Base-by-base conservation (phyloP, 2,888 invertebrate species). In the Deilephila elpenor region DNA sequence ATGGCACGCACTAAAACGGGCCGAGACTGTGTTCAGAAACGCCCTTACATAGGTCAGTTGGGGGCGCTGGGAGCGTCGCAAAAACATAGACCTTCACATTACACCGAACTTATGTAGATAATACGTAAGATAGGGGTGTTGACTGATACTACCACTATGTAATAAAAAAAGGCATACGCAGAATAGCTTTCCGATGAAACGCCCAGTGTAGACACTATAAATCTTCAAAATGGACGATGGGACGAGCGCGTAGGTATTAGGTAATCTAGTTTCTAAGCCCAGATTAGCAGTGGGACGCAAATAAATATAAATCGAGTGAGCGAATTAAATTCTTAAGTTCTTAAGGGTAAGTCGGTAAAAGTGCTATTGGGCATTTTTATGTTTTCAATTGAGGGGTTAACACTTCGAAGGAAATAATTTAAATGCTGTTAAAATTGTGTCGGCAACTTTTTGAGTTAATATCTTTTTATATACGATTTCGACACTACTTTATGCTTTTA, bases 41-140 rank as follows among this genome's bases (percentile, higher is more conserved):
- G 53, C 61, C 70, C 51, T 71, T n/a, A n/a, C 17, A 44, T 14
- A 73, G 70, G 73, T 73, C 71, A 74, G 75, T 74, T 77, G 64
- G 78, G 25, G 76, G 75, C 73, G 67, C 56, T 32, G 64, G 62
- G 74, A 71, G 74, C 70, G 72, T 60, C 73, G 75, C 76, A 78
- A 79, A 79, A 79, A 79, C 75, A 72, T 75, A 76, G 75, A 75
- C 74, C 77, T 77, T 70, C 74, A 72, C 76, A 62, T 67, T 67
- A 67, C 17, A 25, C 67, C 25, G 25, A 67, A 67, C 51, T 51
- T 67, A 67, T 67, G 67, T 51, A 51, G 20, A 67, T 67, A 67
- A 51, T 51, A 67, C 25, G 51, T 44, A 44, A 44, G 67, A 67
- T 67, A 67, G 51, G 67, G 25, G 17, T 6, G 67, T 67, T 67